Evolutionary conservation across 2,797 vertebrate genomes (phyloP).

Genomic region (Enteromius radiatus): DNA sequence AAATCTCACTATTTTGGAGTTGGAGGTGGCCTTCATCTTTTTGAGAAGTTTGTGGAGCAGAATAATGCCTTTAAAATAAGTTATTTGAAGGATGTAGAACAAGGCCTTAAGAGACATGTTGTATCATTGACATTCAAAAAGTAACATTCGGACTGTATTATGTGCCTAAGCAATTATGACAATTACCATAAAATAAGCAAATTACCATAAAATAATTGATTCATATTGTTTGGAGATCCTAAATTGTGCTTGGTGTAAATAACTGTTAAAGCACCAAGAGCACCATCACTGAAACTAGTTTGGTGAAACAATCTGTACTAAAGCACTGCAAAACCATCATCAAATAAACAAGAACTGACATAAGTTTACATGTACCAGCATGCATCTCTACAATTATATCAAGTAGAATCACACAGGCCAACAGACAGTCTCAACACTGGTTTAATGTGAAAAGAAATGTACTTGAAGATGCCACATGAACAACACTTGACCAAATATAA

Average conservation of each 20-base stretch:
- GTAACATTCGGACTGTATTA: neutral
- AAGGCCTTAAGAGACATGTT: slow-evolving; percentile 88
- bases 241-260: neutral
- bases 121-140: slow-evolving; percentile 84
- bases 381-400: neutral
- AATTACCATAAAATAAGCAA: neutral
- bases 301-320: neutral
- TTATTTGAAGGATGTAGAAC: slow-evolving; percentile 79
- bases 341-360: slow-evolving; percentile 19
- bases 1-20: slow-evolving; percentile 96
- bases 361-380: neutral
- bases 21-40: slow-evolving; percentile 87
- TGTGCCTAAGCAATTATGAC: neutral
- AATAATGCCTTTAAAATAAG: slow-evolving; percentile 79
- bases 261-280: neutral
- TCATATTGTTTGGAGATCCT: neutral
- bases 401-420: neutral
- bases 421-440: slow-evolving; percentile 16
- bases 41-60: slow-evolving; percentile 84
- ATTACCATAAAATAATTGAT: neutral
- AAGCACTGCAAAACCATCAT: slow-evolving; percentile 7
- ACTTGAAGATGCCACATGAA: neutral
- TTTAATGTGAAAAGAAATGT: slow-evolving; percentile 31
- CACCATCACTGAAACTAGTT: neutral
- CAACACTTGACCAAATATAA: slow-evolving; percentile 6